Evolutionary conservation across 2,888 invertebrate species (phyloP).

Genomic region (Tetanocera ferruginea): DNA sequence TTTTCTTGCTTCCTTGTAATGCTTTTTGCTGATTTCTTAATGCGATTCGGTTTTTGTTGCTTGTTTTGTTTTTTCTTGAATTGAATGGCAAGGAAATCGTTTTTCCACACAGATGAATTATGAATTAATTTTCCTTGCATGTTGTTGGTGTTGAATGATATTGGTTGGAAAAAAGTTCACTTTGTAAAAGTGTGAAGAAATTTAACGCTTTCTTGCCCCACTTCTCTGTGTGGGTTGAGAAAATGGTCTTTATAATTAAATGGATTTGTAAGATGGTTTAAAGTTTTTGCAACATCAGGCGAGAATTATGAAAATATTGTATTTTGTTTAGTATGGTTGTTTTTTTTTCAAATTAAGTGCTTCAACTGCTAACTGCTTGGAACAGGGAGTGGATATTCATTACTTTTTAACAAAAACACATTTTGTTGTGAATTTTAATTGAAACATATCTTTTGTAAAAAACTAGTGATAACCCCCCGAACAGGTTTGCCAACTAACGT

Average conservation of each 20-base stretch:
- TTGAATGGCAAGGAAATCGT: conserved; percentile 31
- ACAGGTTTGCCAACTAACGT: no score
- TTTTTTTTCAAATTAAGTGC: neutral
- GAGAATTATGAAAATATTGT: neutral
- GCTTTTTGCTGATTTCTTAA: conserved; percentile 40
- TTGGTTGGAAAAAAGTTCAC: neutral
- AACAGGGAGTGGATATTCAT: no score
- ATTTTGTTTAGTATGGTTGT: neutral
- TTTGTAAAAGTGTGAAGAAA: conserved; percentile 51
- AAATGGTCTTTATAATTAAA: conserved; percentile 26
- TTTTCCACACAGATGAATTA: conserved; percentile 44
- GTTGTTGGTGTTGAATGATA: neutral
- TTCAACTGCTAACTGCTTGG: neutral
- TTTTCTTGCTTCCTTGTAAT: conserved; percentile 26
- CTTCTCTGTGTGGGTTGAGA: conserved; percentile 11
- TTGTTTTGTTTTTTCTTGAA: neutral
- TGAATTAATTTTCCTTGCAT: conserved; percentile 41
- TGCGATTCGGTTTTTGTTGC: conserved; percentile 26
- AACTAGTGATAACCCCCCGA: no score
- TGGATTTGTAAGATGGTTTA: conserved; percentile 17
- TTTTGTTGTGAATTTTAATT: no score
- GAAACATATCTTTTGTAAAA: no score
- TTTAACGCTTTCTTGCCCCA: conserved; percentile 53
- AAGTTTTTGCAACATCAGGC: neutral
- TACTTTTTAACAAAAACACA: no score